These are phyloP conservation scores for Notarius quadriscutis DNA, from an alignment of 2,113 vertebrate genomes.

Conservation along the genomic window DNA sequence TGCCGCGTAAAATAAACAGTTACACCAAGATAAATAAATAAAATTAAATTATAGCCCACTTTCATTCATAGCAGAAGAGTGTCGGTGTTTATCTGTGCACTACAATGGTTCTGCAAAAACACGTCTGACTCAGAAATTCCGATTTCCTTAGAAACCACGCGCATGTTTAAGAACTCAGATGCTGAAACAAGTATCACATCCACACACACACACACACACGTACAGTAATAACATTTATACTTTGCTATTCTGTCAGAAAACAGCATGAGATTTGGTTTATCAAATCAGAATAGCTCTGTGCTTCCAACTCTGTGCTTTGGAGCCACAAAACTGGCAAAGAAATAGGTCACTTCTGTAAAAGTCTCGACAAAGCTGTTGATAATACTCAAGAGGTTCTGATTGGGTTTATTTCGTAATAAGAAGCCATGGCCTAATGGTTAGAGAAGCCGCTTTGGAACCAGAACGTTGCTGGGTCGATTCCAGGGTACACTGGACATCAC, in stretches of 20 bases:
- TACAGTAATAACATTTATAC: not conserved
- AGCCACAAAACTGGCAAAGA: not conserved
- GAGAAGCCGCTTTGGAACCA: no score
- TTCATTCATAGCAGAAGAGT: not conserved
- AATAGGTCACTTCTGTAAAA: not conserved
- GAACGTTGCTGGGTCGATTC: no score
- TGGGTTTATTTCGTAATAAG: not conserved
- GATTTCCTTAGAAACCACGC: not conserved
- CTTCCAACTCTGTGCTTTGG: not conserved
- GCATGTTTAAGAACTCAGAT: not conserved
- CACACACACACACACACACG: not conserved
- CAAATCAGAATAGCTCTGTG: not conserved
- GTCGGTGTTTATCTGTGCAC: not conserved
- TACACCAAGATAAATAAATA: not conserved
- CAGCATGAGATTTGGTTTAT: not conserved
- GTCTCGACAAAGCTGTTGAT: not conserved
- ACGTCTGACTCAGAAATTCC: slow-evolving; percentile 20
- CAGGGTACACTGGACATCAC: no score
- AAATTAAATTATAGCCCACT: not conserved
- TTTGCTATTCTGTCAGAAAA: not conserved
- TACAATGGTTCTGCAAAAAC: not conserved
- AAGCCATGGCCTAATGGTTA: no score
- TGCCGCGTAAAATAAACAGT: not conserved
- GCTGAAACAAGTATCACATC: not conserved
- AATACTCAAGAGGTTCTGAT: not conserved